Base-by-base conservation (phyloP, 2,888 invertebrate species). In the Drosophila prolongata region DNA sequence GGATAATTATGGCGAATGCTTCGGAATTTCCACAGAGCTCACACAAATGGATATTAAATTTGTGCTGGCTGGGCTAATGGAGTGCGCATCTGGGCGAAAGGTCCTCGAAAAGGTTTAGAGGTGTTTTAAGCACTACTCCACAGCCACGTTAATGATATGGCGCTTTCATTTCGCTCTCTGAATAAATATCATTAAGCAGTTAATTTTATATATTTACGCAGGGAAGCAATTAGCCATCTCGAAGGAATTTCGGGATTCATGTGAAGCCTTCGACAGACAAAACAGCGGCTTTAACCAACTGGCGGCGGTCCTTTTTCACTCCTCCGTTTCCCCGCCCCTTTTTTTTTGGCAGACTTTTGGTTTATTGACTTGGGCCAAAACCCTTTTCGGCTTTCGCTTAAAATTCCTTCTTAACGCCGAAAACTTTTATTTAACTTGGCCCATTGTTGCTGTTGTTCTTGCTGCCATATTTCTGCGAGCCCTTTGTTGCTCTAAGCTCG, bases 351-450 rank as follows among this genome's bases (percentile, higher is more conserved):
- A 38, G 16, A 38, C 52, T 38, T 35, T 56, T 67, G 69, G 56
- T 78, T 85, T 85, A 78, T 75, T 81, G 72, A 78, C 81, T 72
- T 75, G 46, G 50, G 42, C 73, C 9, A 27, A 56, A 62, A 62
- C 57, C 62, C 60, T 47, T 81, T 61, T 66, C 50, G 56, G 68
- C 50, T 52, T 79, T 69, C 59, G 37, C 46, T 62, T 35, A 10
- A 70, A 70, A 55, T 69, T 60, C 57, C 35, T 42, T 27, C 24
- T 35, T 34, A 34, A 30, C 49, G 24, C 68, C 42, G 19, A 40
- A 56, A 77, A 79, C 60, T 79, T 79, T 79, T 84, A 66, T 84
- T 84, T 64, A 66, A 65, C 60, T 84, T 79, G 52, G 69, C 34
- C 8, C 69, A 34, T 61, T 61, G 58, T 46, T 61, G 30, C 50